phyloP scores from a whole-genome alignment of 2,888 invertebrate species.

The Deilephila elpenor region DNA sequence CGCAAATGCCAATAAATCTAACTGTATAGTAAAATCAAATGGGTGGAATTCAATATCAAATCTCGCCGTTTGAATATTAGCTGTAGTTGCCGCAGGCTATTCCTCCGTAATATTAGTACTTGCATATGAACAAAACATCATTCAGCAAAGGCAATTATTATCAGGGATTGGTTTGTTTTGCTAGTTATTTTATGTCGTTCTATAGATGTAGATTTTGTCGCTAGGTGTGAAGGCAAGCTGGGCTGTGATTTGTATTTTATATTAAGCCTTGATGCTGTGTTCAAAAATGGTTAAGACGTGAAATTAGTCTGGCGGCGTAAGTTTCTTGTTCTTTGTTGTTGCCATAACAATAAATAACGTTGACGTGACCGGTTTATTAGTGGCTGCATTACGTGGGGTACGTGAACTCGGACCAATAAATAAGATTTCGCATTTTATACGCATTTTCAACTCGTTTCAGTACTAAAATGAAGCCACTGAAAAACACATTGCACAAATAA shows the following conservation, averaged over 20 bases:
- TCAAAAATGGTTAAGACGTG: conserved; percentile 59
- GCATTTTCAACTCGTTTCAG: conserved; percentile 55
- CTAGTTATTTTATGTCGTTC: not conserved
- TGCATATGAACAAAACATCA: not conserved
- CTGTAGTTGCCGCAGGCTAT: not conserved
- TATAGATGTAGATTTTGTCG: too few relatives aligned
- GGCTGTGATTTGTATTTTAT: conserved; percentile 17
- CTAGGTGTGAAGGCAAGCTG: not conserved
- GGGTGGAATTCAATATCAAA: too few relatives aligned
- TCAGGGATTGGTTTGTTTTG: not conserved
- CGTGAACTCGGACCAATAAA: conserved; percentile 61
- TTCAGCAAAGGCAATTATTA: not conserved
- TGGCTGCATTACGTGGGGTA: conserved; percentile 68
- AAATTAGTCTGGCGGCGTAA: conserved; percentile 62
- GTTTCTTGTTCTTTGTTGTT: conserved; percentile 71
- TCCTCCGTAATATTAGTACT: not conserved
- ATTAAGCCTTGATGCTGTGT: conserved; percentile 40
- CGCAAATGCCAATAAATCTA: not conserved
- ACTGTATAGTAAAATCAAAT: not conserved
- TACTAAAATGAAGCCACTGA: conserved; percentile 56
- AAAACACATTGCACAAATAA: conserved; percentile 58
- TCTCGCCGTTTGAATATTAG: too few relatives aligned
- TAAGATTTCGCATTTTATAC: conserved; percentile 63
- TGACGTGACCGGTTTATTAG: conserved; percentile 82
- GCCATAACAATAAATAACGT: conserved; percentile 79